Percentiles rank a stretch among this genome's conserved stretches.
phyloP scores from a whole-genome alignment of 2,113 vertebrate species.

The Orycteropus afer region DNA sequence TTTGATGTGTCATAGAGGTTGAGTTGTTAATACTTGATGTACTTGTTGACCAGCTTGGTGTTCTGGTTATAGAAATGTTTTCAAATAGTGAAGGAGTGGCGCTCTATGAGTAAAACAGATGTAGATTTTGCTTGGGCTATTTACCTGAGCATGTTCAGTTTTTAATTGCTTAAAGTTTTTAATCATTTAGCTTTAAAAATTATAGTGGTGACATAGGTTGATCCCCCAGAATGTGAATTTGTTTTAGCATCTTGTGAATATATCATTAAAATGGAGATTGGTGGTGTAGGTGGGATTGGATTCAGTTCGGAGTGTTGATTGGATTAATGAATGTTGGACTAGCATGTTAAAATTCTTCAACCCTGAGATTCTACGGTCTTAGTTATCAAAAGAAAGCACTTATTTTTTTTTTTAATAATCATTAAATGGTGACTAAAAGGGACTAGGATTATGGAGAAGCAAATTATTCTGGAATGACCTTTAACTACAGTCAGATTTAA shows the following conservation, averaged over 20 bases:
- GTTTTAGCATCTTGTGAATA: slow-evolving; percentile 32
- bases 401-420: slow-evolving; percentile 35
- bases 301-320: slow-evolving; percentile 51
- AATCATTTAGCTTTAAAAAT: slow-evolving; percentile 56
- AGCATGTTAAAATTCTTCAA: slow-evolving; percentile 41
- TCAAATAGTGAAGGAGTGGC: slow-evolving; percentile 64
- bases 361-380: slow-evolving; percentile 27
- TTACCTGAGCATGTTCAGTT: slow-evolving; percentile 55
- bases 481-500: slow-evolving; percentile 49
- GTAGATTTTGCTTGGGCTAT: slow-evolving; percentile 42
- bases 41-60: slow-evolving; percentile 78
- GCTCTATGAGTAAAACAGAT: slow-evolving; percentile 47
- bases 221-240: slow-evolving; percentile 64
- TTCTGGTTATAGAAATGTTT: slow-evolving; percentile 73
- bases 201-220: not conserved
- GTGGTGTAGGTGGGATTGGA: slow-evolving; percentile 27
- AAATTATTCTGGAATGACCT: slow-evolving; percentile 45
- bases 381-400: slow-evolving; percentile 20
- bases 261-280: slow-evolving; percentile 37
- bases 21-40: slow-evolving; percentile 81
- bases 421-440: slow-evolving; percentile 46
- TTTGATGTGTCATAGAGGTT: slow-evolving; percentile 80
- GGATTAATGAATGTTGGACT: slow-evolving; percentile 38
- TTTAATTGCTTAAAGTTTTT: slow-evolving; percentile 31
- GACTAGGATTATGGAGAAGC: slow-evolving; percentile 5